Percentiles rank a stretch among this genome's conserved stretches.
Conservation (phyloP, 1,140 invertebrate genomes). For the Parasteatoda tepidariorum region DNA sequence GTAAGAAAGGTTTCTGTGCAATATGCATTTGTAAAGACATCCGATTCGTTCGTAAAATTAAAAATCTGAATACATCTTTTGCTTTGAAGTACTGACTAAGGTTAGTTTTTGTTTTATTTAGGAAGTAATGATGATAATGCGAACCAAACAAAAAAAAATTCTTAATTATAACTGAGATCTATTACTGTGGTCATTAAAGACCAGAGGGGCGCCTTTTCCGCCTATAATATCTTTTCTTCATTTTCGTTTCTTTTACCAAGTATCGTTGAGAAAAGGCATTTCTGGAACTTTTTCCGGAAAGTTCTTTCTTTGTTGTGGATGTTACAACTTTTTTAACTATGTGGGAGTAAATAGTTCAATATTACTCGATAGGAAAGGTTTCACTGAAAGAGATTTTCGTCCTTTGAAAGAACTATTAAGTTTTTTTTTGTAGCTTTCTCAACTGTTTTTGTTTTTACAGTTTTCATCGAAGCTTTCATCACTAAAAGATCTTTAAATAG, state of each 20-base stretch:
- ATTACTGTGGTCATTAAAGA: slow-evolving; percentile 55
- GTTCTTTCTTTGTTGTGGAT: slow-evolving; percentile 28
- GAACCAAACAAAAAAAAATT: slow-evolving; percentile 44
- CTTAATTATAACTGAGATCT: slow-evolving; percentile 55
- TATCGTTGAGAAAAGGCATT: slow-evolving; percentile 2
- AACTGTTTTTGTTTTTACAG: slow-evolving; percentile 20
- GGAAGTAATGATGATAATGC: too few relatives aligned
- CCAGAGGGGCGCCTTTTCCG: slow-evolving; percentile 17
- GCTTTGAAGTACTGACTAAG: too few relatives aligned
- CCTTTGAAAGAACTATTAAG: slow-evolving; percentile 60
- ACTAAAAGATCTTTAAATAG: not conserved
- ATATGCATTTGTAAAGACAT: too few relatives aligned
- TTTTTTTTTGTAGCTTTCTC: slow-evolving; percentile 16
- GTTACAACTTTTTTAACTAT: not conserved
- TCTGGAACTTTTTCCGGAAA: slow-evolving; percentile 22
- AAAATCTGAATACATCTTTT: too few relatives aligned
- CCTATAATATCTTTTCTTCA: slow-evolving; percentile 54
- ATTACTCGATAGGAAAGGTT: slow-evolving; percentile 48
- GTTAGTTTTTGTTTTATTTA: too few relatives aligned
- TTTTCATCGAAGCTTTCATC: slow-evolving; percentile 27
- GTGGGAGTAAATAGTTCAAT: slow-evolving; percentile 57
- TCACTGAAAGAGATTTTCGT: slow-evolving; percentile 57
- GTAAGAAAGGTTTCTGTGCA: too few relatives aligned
- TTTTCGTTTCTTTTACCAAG: slow-evolving; percentile 2
- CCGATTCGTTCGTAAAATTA: too few relatives aligned